Evolutionary conservation across 1,140 invertebrate species (phyloP).

Genomic region (Nymphalis io): DNA sequence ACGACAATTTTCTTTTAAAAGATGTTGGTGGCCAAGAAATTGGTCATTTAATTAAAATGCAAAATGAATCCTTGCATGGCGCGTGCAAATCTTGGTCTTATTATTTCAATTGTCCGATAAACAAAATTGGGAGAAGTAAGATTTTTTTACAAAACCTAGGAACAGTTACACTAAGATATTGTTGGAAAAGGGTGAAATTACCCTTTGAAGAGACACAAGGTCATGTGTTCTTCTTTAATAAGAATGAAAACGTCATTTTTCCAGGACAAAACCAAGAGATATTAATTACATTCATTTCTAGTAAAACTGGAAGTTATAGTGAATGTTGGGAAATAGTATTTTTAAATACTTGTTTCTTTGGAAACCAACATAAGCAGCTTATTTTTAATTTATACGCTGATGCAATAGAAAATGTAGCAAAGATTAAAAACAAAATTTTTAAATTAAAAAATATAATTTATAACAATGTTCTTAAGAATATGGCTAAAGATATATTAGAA

Average conservation of each 20-base stretch:
- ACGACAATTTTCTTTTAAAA: constrained; percentile 63
- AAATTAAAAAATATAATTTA: constrained; percentile 53
- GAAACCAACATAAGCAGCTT: constrained; percentile 49
- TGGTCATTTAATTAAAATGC: constrained; percentile 43
- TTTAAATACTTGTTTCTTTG: constrained; percentile 61
- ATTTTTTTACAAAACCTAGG: constrained; percentile 68
- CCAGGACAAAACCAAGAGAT: constrained; percentile 64
- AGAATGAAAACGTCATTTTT: constrained; percentile 67
- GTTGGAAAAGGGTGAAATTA: constrained; percentile 67
- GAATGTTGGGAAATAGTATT: constrained; percentile 65
- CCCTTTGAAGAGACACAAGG: constrained; percentile 49
- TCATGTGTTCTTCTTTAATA: constrained; percentile 74
- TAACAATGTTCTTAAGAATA: constrained; percentile 48
- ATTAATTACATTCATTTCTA: constrained; percentile 62
- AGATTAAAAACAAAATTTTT: constrained; percentile 43
- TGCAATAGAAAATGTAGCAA: constrained; percentile 53
- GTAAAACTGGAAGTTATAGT: constrained; percentile 55
- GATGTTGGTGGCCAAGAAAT: constrained; percentile 45
- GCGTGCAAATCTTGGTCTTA: constrained; percentile 63
- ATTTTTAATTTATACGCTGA: constrained; percentile 58
- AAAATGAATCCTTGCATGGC: constrained; percentile 56
- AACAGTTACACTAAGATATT: constrained; percentile 64
- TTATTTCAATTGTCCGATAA: constrained; percentile 66
- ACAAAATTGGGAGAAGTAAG: constrained; percentile 58
- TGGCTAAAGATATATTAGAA: constrained; percentile 42